Conservation (phyloP, 2,113 vertebrate species). For the Heloderma charlesbogerti region DNA sequence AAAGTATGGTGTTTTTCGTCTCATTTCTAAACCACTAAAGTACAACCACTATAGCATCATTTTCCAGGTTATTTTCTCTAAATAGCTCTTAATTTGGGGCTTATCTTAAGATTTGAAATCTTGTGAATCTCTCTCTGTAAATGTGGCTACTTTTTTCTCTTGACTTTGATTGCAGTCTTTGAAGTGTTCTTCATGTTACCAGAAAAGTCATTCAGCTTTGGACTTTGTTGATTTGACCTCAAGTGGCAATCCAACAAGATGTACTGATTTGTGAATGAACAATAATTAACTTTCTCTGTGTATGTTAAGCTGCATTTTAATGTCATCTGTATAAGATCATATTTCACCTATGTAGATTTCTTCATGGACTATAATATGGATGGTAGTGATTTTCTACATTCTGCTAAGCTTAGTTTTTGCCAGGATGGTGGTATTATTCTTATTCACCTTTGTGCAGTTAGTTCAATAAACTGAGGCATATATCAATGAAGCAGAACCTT, state of each 20-base stretch:
- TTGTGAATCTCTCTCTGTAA: conserved; percentile 46
- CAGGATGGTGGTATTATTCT: neutral
- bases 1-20: conserved; percentile 29
- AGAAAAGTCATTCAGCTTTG: conserved; percentile 28
- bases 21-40: conserved; percentile 17
- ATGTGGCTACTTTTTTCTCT: conserved; percentile 46
- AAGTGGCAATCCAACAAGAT: conserved; percentile 28
- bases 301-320: neutral
- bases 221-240: conserved; percentile 36
- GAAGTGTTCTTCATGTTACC: conserved; percentile 39
- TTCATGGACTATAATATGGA: neutral
- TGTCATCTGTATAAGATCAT: neutral
- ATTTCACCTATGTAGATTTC: neutral
- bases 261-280: conserved; percentile 22
- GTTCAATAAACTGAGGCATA: neutral
- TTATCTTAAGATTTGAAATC: conserved; percentile 37
- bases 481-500: neutral
- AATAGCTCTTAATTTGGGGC: conserved; percentile 47
- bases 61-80: conserved; percentile 52
- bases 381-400: neutral
- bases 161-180: conserved; percentile 47
- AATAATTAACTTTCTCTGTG: conserved; percentile 21
- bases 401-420: neutral
- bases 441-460: neutral
- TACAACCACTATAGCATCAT: conserved; percentile 14